Percentiles rank a stretch among this genome's conserved stretches.
Conservation (phyloP, 2,797 vertebrate genomes). For the Acanthurus tractus region DNA sequence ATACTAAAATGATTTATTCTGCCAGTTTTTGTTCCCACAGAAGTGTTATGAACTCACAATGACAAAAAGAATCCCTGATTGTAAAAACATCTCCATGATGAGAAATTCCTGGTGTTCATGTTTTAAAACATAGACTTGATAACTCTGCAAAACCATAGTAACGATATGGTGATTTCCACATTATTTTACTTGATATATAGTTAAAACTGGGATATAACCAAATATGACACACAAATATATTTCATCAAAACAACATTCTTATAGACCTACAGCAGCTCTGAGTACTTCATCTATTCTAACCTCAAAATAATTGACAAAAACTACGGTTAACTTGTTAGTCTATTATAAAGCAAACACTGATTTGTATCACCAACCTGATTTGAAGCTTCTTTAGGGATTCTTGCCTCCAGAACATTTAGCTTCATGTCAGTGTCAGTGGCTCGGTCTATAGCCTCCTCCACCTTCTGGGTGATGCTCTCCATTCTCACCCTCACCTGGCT, state of each 20-base stretch:
- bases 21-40: not conserved
- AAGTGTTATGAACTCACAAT: not conserved
- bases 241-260: not conserved
- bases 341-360: not conserved
- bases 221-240: not conserved
- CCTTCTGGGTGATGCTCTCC: slow-evolving; percentile 71
- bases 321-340: not conserved
- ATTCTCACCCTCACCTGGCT: slow-evolving; percentile 67
- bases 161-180: not conserved
- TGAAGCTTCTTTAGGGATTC: slow-evolving; percentile 26
- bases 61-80: not conserved
- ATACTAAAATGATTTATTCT: slow-evolving; percentile 5
- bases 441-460: slow-evolving; percentile 74
- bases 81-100: slow-evolving; percentile 7
- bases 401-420: slow-evolving; percentile 61
- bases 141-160: not conserved
- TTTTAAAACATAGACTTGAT: not conserved
- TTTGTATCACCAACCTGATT: slow-evolving; percentile 58
- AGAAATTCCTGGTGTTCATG: not conserved
- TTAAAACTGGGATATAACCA: not conserved
- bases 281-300: not conserved
- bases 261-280: not conserved
- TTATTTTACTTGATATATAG: not conserved
- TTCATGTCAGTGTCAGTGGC: slow-evolving; percentile 60
- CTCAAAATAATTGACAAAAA: not conserved